Evolutionary conservation across 2,888 invertebrate genomes (phyloP), one percentile per base, ranked within the genome.

Genomic region (Charanyca ferruginea): DNA sequence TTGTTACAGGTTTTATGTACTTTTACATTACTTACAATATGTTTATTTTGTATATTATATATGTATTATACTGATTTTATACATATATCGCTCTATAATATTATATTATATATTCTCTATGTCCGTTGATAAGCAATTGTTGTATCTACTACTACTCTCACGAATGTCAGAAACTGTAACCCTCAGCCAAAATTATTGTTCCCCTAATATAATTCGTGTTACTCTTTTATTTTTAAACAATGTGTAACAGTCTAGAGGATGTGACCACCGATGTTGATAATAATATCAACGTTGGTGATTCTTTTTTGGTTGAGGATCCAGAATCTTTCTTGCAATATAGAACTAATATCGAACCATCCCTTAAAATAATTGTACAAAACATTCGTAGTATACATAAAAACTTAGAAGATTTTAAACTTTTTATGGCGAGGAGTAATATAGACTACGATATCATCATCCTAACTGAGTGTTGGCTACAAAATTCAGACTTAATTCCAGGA

Each of bases 281-380:
- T n/a, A n/a, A n/a, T n/a, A n/a, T n/a, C n/a, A n/a, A n/a, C n/a
- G n/a, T n/a, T n/a, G n/a, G 22, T 44, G 20, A 44, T 1, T 44
- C 44, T 20, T 44, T 44, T 44, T 44, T 44, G 44, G 44, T 44
- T 44, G 44, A 44, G 20, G 22, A 44, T 44, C 44, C 22, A 44
- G 20, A 44, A 22, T 20, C 6, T 2, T 44, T 44, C 20, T 20
- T 18, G 44, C 7, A 44, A 44, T 44, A 44, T 9, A 41, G 18
- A 44, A 20, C 20, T 44, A 9, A 44, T 20, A 41, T 16, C 11
- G 41, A n/a, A 13, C 16, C 13, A 16, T 41, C 11, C 16, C 13
- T 41, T 9, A 41, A 13, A n/a, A 16, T 41, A 16, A 41, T 41
- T 41, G 41, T n/a, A 20, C 44, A 44, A 20, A 44, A 44, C 20